Evolutionary conservation across 1,140 invertebrate species (phyloP).

Genomic region (Polypedilum vanderplanki): DNA sequence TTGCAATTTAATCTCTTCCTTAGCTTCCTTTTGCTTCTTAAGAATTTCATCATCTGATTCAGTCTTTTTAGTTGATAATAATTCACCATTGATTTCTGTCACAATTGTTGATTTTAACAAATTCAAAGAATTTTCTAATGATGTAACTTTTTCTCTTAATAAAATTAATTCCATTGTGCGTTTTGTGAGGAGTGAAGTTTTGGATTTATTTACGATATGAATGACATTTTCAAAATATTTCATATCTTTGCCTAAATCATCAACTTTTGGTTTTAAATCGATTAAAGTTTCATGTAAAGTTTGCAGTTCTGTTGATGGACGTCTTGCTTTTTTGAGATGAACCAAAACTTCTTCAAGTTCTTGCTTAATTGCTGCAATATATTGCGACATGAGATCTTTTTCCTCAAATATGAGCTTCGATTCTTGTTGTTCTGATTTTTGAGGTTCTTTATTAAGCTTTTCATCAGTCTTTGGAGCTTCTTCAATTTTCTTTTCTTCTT

Average conservation of each 20-base stretch:
- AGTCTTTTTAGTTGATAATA: constrained; percentile 38
- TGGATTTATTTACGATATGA: background rate
- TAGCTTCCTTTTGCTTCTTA: constrained; percentile 37
- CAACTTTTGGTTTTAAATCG: background rate
- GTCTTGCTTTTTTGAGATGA: background rate
- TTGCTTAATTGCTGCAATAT: background rate
- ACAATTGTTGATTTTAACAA: background rate
- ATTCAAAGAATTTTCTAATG: background rate
- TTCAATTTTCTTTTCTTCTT: background rate
- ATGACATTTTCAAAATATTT: background rate
- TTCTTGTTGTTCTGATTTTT: background rate
- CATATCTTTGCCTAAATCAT: background rate
- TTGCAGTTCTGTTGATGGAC: background rate
- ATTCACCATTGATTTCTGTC: background rate
- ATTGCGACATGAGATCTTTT: background rate
- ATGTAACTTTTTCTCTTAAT: background rate
- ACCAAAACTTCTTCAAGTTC: background rate
- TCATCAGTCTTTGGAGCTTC: background rate
- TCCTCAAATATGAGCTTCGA: background rate
- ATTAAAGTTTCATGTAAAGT: background rate
- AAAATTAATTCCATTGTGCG: constrained; percentile 1
- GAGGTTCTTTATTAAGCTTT: background rate
- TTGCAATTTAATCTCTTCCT: constrained; percentile 29
- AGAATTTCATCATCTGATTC: constrained; percentile 35
- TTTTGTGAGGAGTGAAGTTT: background rate